Conservation (phyloP, 1,140 invertebrate species). For the Zaprionus camerounensis region DNA sequence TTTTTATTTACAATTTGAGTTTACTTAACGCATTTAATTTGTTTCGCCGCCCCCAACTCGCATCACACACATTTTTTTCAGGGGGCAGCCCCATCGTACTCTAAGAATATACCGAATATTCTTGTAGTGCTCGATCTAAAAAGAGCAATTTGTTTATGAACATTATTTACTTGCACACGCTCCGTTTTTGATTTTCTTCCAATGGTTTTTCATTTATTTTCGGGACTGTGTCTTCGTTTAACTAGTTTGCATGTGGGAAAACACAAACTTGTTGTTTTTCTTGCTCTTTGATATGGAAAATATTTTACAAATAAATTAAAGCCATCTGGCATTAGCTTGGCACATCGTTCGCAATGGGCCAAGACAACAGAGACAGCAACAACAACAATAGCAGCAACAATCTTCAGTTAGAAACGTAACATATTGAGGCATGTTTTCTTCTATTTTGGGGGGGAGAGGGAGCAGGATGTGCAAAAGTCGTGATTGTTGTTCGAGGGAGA, state of each 20-base stretch:
- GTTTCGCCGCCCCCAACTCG: constrained; percentile 25
- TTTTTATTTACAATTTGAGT: constrained; percentile 53
- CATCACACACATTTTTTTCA: background rate
- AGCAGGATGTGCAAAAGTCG: constrained; percentile 37
- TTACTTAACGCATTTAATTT: constrained; percentile 50
- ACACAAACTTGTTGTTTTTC: constrained; percentile 65
- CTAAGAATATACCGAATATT: constrained; percentile 11
- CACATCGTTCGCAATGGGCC: constrained; percentile 44
- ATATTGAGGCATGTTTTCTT: constrained; percentile 3
- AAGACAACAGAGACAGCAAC: constrained; percentile 11
- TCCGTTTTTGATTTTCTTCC: constrained; percentile 48
- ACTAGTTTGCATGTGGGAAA: constrained; percentile 54
- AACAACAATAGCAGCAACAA: background rate
- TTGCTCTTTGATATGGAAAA: constrained; percentile 77
- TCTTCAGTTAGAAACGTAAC: background rate
- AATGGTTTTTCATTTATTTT: constrained; percentile 14
- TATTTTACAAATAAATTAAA: constrained; percentile 79
- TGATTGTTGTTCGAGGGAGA: constrained; percentile 11
- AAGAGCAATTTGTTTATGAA: constrained; percentile 50
- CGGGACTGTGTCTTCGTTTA: constrained; percentile 31
- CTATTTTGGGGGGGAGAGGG: background rate
- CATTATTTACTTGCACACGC: constrained; percentile 49
- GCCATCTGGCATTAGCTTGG: constrained; percentile 74
- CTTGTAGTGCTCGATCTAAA: constrained; percentile 3
- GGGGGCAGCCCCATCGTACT: background rate